Conservation (phyloP, 2,888 invertebrate genomes). For the Oscheius onirici region DNA sequence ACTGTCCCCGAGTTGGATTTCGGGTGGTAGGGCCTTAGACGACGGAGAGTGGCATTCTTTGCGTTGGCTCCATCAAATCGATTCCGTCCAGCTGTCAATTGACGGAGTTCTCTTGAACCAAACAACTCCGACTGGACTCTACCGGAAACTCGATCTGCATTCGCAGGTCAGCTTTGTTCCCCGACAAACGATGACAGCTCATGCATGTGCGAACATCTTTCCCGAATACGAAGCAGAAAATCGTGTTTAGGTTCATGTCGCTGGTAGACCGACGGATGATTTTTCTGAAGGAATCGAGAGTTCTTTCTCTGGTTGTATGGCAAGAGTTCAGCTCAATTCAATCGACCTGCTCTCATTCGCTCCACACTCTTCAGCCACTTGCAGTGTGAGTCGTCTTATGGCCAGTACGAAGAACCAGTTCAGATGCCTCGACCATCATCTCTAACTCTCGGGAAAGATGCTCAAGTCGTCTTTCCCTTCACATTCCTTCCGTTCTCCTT, state of each 20-base stretch:
- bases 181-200: constrained; percentile 2
- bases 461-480: constrained; percentile 61
- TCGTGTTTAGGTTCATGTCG: constrained; percentile 62
- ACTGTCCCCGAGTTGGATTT: constrained; percentile 55
- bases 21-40: constrained; percentile 66
- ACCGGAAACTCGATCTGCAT: constrained; percentile 69
- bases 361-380: constrained; percentile 46
- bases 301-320: constrained; percentile 61
- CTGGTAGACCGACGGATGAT: constrained; percentile 66
- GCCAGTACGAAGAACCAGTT: neutral
- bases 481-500: constrained; percentile 69
- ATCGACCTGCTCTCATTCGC: constrained; percentile 62
- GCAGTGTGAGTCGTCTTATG: constrained; percentile 29
- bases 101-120: constrained; percentile 66
- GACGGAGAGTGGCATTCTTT: constrained; percentile 70
- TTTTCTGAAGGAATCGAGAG: constrained; percentile 59
- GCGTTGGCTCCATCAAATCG: constrained; percentile 69
- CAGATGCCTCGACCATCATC: constrained; percentile 59
- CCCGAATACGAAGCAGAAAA: neutral
- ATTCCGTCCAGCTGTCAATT: constrained; percentile 64
- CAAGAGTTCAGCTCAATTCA: constrained; percentile 61
- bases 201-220: constrained; percentile 8
- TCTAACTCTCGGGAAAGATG: constrained; percentile 55
- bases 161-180: constrained; percentile 47
- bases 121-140: constrained; percentile 67